These are phyloP conservation scores for Napeogenes sylphis DNA, from an alignment of 2,888 invertebrate genomes.

Conservation along the genomic window DNA sequence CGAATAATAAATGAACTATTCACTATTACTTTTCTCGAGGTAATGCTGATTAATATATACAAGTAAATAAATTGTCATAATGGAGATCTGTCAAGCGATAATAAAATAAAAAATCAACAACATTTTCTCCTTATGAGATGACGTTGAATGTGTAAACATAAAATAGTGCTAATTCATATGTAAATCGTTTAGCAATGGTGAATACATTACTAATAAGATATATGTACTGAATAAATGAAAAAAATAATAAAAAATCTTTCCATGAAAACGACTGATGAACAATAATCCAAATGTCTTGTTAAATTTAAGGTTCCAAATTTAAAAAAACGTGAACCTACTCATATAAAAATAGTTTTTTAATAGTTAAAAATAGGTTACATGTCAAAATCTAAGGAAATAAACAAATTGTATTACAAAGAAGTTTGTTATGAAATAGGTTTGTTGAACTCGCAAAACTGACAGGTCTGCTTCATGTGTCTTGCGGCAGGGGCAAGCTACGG, in stretches of 20 bases:
- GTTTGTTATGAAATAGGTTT: conserved; percentile 55
- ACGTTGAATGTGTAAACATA: too few species aligned
- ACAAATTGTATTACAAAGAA: neutral
- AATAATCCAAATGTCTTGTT: too few species aligned
- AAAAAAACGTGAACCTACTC: too few species aligned
- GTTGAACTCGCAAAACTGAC: conserved; percentile 49
- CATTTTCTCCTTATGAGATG: conserved; percentile 24
- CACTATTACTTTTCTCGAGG: too few species aligned
- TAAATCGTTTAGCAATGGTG: neutral
- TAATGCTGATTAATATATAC: neutral
- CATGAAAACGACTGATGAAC: too few species aligned
- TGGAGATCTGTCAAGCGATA: neutral
- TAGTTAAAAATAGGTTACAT: too few species aligned
- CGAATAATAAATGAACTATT: too few species aligned
- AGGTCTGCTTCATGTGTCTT: conserved; percentile 19
- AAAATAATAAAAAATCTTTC: conserved; percentile 7
- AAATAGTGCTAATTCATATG: too few species aligned
- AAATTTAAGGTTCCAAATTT: too few species aligned
- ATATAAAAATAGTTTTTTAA: too few species aligned
- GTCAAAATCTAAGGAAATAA: too few species aligned
- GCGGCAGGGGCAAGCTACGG: conserved; percentile 34
- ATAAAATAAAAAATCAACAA: too few species aligned
- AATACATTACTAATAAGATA: neutral
- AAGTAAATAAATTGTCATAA: conserved; percentile 3
- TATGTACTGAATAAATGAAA: conserved; percentile 7